Conservation (phyloP, 2,888 invertebrate species). For the Stenodera caucasica region DNA sequence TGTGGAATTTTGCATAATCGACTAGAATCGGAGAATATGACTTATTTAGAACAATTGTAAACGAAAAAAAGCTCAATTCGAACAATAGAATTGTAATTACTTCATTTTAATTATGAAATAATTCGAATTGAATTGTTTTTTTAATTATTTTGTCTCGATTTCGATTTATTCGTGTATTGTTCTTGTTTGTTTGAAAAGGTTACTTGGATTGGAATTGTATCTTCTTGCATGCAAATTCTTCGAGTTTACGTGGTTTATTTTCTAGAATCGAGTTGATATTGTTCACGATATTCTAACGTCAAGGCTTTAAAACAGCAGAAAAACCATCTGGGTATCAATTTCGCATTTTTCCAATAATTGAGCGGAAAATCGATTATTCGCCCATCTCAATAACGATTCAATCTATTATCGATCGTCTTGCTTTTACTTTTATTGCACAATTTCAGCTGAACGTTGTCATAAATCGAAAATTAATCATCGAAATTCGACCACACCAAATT, state of each 20-base stretch:
- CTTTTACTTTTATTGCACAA: neutral
- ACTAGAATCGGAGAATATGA: neutral
- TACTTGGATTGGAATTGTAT: neutral
- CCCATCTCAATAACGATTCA: too few relatives aligned
- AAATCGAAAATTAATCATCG: neutral
- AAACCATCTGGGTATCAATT: too few relatives aligned
- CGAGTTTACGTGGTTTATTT: neutral
- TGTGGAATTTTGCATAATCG: too few relatives aligned
- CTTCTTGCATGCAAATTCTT: conserved; percentile 3
- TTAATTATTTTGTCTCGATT: neutral
- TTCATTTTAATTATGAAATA: too few relatives aligned
- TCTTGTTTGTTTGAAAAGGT: neutral
- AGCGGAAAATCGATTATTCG: too few relatives aligned
- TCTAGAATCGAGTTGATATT: neutral
- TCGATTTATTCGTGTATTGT: neutral
- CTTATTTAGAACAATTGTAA: neutral
- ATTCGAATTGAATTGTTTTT: neutral
- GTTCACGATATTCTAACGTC: neutral
- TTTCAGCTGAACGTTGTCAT: neutral
- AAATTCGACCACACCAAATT: too few relatives aligned
- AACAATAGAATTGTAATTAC: too few relatives aligned
- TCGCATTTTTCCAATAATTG: too few relatives aligned
- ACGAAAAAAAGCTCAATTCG: too few relatives aligned
- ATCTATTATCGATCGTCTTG: neutral
- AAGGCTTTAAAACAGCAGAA: neutral